Conservation (phyloP, 2,113 vertebrate species). For the Tympanuchus pallidicinctus region DNA sequence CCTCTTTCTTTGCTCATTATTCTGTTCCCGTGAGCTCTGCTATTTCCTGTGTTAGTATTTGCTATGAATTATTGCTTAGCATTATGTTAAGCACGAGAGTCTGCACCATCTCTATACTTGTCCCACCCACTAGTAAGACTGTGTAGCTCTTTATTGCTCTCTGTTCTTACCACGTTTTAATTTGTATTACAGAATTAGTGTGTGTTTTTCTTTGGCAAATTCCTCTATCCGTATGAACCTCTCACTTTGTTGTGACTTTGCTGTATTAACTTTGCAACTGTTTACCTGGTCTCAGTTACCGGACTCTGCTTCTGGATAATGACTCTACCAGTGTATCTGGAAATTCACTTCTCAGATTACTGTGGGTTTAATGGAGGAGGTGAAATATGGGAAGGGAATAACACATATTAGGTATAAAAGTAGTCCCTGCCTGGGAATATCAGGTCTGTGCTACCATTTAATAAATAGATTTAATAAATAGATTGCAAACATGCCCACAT, state of each 20-base stretch:
- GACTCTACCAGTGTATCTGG: not conserved
- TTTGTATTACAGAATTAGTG: not conserved
- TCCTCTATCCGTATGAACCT: not conserved
- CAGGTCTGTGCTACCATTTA: not conserved
- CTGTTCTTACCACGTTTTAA: not conserved
- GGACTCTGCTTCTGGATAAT: not conserved
- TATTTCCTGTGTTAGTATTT: not conserved
- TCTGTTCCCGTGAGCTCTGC: not conserved
- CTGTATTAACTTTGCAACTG: not conserved
- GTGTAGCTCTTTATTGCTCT: not conserved
- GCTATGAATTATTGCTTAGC: not conserved
- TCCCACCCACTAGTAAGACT: not conserved
- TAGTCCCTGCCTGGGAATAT: not conserved
- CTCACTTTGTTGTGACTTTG: not conserved
- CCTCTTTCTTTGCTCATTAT: not conserved
- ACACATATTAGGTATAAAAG: not conserved
- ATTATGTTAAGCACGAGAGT: not conserved
- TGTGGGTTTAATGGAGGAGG: not conserved
- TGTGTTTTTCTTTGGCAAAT: not conserved
- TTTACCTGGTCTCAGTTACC: not conserved
- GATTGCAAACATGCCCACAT: not conserved
- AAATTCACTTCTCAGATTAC: not conserved
- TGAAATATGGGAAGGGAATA: not conserved
- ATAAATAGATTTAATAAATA: not conserved
- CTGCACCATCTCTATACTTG: fast-evolving